Evolutionary conservation across 2,113 vertebrate species (phyloP).

Genomic region (Grus americana): DNA sequence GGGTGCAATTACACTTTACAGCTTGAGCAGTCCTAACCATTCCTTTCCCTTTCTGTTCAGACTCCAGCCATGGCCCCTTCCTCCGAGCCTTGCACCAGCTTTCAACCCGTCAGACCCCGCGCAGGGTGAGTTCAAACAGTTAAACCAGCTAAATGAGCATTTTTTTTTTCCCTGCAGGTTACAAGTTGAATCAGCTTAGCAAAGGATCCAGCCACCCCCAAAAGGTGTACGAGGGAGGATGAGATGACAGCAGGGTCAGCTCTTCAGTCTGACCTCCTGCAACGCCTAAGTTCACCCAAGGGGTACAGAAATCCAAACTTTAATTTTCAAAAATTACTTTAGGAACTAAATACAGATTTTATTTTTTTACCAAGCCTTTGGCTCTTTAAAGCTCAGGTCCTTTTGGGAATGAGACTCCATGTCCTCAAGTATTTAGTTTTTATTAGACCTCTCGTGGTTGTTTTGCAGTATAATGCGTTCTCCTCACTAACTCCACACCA

Average conservation of each 20-base stretch:
- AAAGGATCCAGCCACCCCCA: not conserved
- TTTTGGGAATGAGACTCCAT: not conserved
- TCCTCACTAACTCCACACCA: not conserved
- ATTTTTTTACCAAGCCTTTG: not conserved
- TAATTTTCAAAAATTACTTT: not conserved
- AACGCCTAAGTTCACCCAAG: accelerated
- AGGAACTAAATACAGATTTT: not conserved
- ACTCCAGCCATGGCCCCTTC: not conserved
- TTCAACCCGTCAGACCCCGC: not conserved
- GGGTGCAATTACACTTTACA: not conserved
- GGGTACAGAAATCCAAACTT: not conserved
- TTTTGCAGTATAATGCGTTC: accelerated
- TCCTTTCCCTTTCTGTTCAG: not conserved
- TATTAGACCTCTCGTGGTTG: not conserved
- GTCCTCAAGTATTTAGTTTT: not conserved
- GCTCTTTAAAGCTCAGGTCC: not conserved
- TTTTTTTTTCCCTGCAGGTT: not conserved
- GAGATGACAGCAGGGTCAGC: not conserved
- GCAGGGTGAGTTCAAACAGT: not conserved
- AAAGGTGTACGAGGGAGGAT: accelerated
- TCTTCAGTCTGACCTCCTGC: not conserved
- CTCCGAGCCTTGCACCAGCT: not conserved
- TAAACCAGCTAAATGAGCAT: not conserved
- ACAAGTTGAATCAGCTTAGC: not conserved
- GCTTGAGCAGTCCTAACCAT: not conserved